Base-by-base conservation (phyloP, 2,888 invertebrate genomes). In the Spodoptera littoralis region DNA sequence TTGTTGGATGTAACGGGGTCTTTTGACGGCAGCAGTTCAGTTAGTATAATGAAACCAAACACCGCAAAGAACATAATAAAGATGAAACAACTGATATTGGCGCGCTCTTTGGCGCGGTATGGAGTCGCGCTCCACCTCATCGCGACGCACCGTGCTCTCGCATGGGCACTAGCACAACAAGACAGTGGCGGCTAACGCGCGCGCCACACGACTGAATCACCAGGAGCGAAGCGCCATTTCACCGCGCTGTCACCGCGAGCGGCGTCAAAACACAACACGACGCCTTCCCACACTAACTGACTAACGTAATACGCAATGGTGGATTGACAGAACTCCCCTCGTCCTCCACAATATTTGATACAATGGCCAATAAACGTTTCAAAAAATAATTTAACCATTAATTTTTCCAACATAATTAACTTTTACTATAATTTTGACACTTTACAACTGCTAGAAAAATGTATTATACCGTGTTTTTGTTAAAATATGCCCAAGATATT, bases 61-160 rank as follows among this genome's bases (percentile, higher is more conserved):
- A 98, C 97, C 47, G 97, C 97, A 90, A 98, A 98, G 92, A 98
- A 98, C 95, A 98, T 97, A 80, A 98, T 96, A 73, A 98, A 98
- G 89, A 98, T 97, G 92, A 98, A 96, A 93, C 98, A 98, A 85
- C 98, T 98, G 96, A 98, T 97, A 89, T 97, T 97, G 79, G 98
- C 97, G 79, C 98, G 96, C 90, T 98, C 97, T 84, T 97, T 96
- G 90, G 94, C 96, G 88, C 95, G 95, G 90, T 89, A 92, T 87
- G 90, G 85, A 84, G 85, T 92, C 89, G 88, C 94, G 82, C 90
- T 91, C 92, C 95, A 94, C 90, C 95, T 93, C 90, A 93, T 94
- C 78, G 80, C 87, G 87, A 77, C 82, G 83, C 79, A 80, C 72
- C 80, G 36, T 75, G 81, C 78, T 83, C 82, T 89, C 79, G 82